Percentiles rank a stretch among this genome's conserved stretches.
These are phyloP conservation scores for Drosophila maculinotata DNA, from an alignment of 2,888 invertebrate species.

Conservation along the genomic window DNA sequence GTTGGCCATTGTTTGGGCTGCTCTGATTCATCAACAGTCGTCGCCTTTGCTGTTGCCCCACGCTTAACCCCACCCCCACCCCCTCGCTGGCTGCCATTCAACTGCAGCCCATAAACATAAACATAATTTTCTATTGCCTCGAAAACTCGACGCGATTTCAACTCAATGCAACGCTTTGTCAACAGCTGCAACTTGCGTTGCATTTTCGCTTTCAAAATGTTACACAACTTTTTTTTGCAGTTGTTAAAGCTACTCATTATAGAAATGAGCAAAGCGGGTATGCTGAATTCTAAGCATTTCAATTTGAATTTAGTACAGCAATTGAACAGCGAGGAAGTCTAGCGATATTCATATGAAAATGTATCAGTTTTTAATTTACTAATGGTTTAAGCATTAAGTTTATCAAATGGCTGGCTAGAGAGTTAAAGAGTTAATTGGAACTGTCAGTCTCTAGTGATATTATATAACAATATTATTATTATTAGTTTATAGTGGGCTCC, in stretches of 20 bases:
- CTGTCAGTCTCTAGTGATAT: too few relatives aligned
- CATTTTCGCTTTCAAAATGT: constrained; percentile 59
- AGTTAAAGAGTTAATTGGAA: too few relatives aligned
- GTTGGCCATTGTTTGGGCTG: constrained; percentile 47
- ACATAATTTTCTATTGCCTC: constrained; percentile 65
- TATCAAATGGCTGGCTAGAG: too few relatives aligned
- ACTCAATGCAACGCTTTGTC: constrained; percentile 55
- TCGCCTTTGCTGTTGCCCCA: background rate
- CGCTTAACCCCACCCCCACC: background rate
- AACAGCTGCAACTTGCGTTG: constrained; percentile 60
- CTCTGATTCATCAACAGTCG: constrained; percentile 55
- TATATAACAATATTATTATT: too few relatives aligned
- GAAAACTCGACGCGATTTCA: constrained; percentile 37
- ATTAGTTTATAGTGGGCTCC: too few relatives aligned
- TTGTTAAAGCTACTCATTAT: constrained; percentile 38
- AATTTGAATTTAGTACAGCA: too few relatives aligned
- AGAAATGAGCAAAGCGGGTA: constrained; percentile 8
- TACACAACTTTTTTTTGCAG: constrained; percentile 50
- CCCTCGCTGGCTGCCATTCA: constrained; percentile 12
- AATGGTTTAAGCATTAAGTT: too few relatives aligned
- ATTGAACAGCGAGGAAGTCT: too few relatives aligned
- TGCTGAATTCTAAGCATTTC: background rate
- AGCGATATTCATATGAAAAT: too few relatives aligned
- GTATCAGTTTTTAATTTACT: too few relatives aligned
- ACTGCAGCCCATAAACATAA: constrained; percentile 50